Evolutionary conservation across 2,113 vertebrate species (phyloP).

Genomic region (Peromyscus leucopus): DNA sequence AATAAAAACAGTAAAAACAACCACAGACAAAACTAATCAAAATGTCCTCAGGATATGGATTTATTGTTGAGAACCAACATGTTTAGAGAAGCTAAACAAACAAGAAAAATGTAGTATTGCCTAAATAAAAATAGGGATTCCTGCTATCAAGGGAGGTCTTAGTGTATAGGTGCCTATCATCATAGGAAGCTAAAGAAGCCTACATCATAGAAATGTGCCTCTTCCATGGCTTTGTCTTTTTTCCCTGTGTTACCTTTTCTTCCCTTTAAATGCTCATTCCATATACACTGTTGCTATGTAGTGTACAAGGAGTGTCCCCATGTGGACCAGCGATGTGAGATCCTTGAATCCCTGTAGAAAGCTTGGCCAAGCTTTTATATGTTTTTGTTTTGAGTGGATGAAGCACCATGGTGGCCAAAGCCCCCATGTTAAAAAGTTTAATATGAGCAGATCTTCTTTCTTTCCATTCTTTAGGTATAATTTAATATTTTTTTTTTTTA

Average conservation of each 20-base stretch:
- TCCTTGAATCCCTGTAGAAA: not conserved
- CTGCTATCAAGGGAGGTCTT: not conserved
- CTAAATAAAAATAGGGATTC: constrained; percentile 41
- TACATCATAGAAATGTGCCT: not conserved
- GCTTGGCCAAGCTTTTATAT: not conserved
- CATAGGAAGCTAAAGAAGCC: not conserved
- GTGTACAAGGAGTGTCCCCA: not conserved
- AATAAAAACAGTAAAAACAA: not conserved
- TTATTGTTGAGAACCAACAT: constrained; percentile 12
- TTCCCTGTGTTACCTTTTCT: not conserved
- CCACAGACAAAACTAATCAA: not conserved
- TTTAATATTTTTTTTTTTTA: not conserved
- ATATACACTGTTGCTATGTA: not conserved
- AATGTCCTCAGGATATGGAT: not conserved
- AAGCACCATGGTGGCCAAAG: not conserved
- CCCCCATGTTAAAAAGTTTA: not conserved
- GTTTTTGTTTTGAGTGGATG: constrained; percentile 10
- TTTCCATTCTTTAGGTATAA: constrained; percentile 14
- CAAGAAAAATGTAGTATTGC: not conserved
- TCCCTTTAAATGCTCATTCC: not conserved
- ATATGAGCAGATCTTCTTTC: not conserved
- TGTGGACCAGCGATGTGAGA: not conserved
- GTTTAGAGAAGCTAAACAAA: constrained; percentile 26
- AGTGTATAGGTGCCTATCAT: constrained; percentile 29
- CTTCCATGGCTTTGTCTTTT: not conserved